phyloP scores from a whole-genome alignment of 1,140 invertebrate genomes.

The Ceratina calcarata region DNA sequence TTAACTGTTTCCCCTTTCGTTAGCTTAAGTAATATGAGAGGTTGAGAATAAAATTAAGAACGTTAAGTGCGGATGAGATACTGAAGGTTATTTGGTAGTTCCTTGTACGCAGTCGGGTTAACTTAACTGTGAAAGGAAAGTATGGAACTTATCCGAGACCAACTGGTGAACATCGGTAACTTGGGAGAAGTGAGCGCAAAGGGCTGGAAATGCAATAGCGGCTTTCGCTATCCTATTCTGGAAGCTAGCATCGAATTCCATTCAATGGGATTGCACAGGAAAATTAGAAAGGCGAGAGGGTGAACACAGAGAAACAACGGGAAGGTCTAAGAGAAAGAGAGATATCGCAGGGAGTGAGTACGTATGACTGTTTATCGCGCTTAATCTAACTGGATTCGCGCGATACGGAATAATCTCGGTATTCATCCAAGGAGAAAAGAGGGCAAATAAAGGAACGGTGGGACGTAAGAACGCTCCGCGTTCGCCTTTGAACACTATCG shows the following conservation, averaged over 20 bases:
- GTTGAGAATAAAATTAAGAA: no score
- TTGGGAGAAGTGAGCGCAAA: not conserved
- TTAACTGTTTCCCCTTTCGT: no score
- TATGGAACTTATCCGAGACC: not conserved
- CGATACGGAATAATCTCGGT: constrained; percentile 42
- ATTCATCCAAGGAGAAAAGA: constrained; percentile 29
- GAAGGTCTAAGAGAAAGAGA: not conserved
- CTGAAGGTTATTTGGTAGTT: no score
- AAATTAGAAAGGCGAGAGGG: constrained; percentile 32
- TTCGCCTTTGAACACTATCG: constrained; percentile 15
- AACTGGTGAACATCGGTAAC: not conserved
- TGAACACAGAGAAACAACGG: not conserved
- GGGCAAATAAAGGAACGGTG: constrained; percentile 26
- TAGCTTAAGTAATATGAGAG: no score
- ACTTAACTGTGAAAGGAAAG: not conserved
- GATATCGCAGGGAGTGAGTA: not conserved
- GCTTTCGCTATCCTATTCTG: constrained; percentile 6
- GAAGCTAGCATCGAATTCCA: constrained; percentile 38
- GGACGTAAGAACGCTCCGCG: constrained; percentile 20
- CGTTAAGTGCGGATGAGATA: no score
- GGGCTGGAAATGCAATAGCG: not conserved
- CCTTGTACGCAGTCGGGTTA: no score
- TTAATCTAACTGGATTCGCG: constrained; percentile 31
- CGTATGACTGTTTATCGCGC: constrained; percentile 34
- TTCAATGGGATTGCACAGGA: constrained; percentile 34